These are phyloP conservation scores for Megathymus violae DNA, from an alignment of 1,140 invertebrate species.

Conservation along the genomic window DNA sequence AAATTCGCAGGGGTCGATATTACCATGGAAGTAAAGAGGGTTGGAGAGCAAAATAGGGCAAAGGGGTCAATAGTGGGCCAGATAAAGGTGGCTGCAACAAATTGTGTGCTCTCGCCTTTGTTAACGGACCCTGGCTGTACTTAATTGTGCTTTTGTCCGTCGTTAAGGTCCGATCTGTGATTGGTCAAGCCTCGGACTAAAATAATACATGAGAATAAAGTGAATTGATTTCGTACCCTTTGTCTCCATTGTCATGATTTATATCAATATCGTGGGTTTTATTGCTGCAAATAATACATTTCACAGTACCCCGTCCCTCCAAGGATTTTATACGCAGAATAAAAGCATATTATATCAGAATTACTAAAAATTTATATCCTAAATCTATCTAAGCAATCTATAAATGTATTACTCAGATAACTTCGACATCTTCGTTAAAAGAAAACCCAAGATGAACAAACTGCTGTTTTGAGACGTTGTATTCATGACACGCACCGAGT, in stretches of 20 bases:
- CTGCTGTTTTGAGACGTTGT: too few relatives aligned
- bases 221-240: slow-evolving; percentile 50
- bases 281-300: too few relatives aligned
- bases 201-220: slow-evolving; percentile 56
- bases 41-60: slow-evolving; percentile 72
- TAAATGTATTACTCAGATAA: too few relatives aligned
- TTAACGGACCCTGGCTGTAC: slow-evolving; percentile 73
- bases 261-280: slow-evolving; percentile 36
- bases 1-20: slow-evolving; percentile 40
- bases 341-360: too few relatives aligned
- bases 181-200: slow-evolving; percentile 60
- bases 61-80: slow-evolving; percentile 78
- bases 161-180: slow-evolving; percentile 53
- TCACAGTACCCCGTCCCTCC: too few relatives aligned
- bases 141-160: slow-evolving; percentile 81
- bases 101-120: slow-evolving; percentile 75
- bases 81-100: slow-evolving; percentile 81
- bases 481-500: too few relatives aligned
- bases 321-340: too few relatives aligned
- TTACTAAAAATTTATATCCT: too few relatives aligned
- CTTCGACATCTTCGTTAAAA: too few relatives aligned
- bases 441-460: too few relatives aligned
- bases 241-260: slow-evolving; percentile 28
- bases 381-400: too few relatives aligned
- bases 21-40: slow-evolving; percentile 52